Base-by-base conservation (phyloP, 2,888 invertebrate species). In the Pammene fasciana region DNA sequence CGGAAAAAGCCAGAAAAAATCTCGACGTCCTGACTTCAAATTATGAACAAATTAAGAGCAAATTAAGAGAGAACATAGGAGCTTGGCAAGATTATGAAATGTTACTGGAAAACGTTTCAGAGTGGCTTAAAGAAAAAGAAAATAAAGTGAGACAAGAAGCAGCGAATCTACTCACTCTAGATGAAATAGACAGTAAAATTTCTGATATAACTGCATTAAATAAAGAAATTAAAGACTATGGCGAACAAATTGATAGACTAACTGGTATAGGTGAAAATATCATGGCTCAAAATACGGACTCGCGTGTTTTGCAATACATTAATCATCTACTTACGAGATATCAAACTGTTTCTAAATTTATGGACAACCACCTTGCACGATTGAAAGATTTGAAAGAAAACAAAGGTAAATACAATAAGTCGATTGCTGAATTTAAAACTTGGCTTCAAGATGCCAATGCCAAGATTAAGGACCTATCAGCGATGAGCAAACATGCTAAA, bases 71-170 rank as follows among this genome's bases (percentile, higher is more conserved):
- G 74, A 96, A 96, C 76, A 95, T 97, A 10, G 94, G 94, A 38
- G 89, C 96, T 10, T 97, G 97, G 96, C 95, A 96, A 76, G 94
- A 95, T 74, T 98, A 97, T 82, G 97, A 98, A 82, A 88, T 92
- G 9, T 90, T 95, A 18, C 95, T 96, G 65, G 97, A 97, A 77
- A 94, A 94, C 72, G 93, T 97, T 2, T 94, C 95, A 0, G 93
- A 94, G 9, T 97, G 96, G 96, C 82, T 98, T 18, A 96, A 96
- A 82, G 96, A 96, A 64, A 95, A 95, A 72, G 97, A 98, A 88
- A 95, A 94, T 70, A 94, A 93, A 81, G 95, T 96, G 0, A 94
- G 97, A 80, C 85, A 93, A 43, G 97, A 97, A 87, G 95, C 96
- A 9, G 94, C 95, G 5, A 94, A 94, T 72, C 94, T 96, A 77